These are phyloP conservation scores for Embiotoca jacksoni DNA, from an alignment of 2,113 vertebrate genomes.

Conservation along the genomic window DNA sequence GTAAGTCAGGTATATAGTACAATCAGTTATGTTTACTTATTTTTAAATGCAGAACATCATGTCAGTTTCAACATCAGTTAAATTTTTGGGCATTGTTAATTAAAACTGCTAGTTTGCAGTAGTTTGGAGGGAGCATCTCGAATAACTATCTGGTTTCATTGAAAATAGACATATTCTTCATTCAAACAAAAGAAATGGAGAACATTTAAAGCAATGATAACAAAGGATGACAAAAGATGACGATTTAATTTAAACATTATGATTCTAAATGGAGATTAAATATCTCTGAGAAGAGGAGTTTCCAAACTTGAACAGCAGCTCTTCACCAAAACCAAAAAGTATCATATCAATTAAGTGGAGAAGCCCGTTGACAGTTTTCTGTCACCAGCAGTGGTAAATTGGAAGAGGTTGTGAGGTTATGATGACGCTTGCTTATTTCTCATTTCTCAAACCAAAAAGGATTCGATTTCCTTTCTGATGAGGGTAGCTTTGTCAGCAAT, in stretches of 20 bases:
- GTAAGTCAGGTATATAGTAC: too few species aligned
- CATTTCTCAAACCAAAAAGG: background rate
- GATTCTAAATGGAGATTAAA: background rate
- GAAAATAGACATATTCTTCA: too few species aligned
- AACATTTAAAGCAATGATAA: too few species aligned
- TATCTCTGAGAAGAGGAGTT: background rate
- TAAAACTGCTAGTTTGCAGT: too few species aligned
- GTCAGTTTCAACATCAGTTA: too few species aligned
- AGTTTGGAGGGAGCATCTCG: too few species aligned
- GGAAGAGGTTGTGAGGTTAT: background rate
- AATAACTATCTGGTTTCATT: too few species aligned
- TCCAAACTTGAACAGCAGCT: background rate
- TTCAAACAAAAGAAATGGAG: too few species aligned
- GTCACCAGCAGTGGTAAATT: conserved; percentile 10
- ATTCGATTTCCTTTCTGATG: background rate
- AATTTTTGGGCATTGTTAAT: too few species aligned
- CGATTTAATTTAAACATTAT: background rate
- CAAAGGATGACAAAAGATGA: too few species aligned
- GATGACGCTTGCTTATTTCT: background rate
- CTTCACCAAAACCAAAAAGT: background rate
- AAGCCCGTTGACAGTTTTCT: conserved; percentile 14
- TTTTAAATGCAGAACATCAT: too few species aligned
- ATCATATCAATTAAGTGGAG: background rate
- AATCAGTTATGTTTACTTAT: too few species aligned
- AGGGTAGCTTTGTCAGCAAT: background rate